Conservation (phyloP, 2,113 vertebrate species). For the Tretioscincus oriximinensis region DNA sequence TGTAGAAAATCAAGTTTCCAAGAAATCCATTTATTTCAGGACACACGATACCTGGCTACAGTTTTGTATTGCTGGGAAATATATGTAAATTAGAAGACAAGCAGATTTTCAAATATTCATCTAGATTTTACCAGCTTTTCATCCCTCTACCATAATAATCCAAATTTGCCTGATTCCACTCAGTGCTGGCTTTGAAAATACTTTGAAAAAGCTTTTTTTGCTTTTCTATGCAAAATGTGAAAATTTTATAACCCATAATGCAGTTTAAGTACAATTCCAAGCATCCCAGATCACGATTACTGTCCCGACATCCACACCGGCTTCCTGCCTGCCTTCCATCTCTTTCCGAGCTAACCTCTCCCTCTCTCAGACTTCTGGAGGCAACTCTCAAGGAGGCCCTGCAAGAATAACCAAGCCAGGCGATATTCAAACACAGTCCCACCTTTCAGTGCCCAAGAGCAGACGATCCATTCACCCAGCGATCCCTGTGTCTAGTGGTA, state of each 20-base stretch:
- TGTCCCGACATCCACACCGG: slow-evolving; percentile 23
- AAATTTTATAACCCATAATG: slow-evolving; percentile 56
- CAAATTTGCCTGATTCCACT: background rate
- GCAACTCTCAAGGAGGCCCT: slow-evolving; percentile 5
- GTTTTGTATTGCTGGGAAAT: background rate
- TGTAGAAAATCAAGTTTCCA: background rate
- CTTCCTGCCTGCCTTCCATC: slow-evolving; percentile 37
- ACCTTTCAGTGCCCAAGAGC: background rate
- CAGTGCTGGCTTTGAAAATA: background rate
- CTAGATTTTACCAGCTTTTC: background rate
- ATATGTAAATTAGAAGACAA: background rate
- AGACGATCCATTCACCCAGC: background rate
- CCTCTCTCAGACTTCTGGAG: slow-evolving; percentile 2
- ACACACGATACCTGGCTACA: background rate
- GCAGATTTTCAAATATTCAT: background rate
- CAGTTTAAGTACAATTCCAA: slow-evolving; percentile 46
- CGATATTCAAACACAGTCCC: background rate
- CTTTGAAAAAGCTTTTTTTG: slow-evolving; percentile 8
- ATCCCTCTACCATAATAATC: background rate
- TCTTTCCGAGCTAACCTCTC: background rate
- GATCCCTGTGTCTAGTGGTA: background rate
- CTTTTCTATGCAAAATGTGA: slow-evolving; percentile 13
- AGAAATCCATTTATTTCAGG: background rate
- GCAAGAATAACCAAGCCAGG: background rate
- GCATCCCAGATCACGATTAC: slow-evolving; percentile 54